Evolutionary conservation across 2,797 vertebrate genomes (phyloP), one percentile per base, ranked within the genome.

Genomic region (Brachymystax lenok): DNA sequence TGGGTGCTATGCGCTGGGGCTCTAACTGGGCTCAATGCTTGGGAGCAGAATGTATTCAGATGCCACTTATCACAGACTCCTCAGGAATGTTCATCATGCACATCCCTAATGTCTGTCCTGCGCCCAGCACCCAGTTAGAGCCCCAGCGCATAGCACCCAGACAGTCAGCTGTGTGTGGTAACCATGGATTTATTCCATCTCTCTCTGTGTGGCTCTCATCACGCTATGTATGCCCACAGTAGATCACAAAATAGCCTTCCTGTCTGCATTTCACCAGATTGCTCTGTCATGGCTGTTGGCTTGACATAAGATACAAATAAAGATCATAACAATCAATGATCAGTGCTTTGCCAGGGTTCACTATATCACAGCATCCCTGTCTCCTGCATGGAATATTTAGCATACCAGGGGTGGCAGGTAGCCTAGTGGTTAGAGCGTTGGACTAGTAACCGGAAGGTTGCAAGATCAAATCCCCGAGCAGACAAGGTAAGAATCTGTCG

Each of bases 261-360:
- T 3, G 10, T 46, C 40, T 46, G 40, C 40, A 46, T 46, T 46
- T 46, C 40, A 46, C 2, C 10, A 46, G 10, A 46, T 46, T 46
- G 40, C 40, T 46, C 40, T 46, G 40, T 7, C 69, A 46, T 8
- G 19, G 56, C n/a, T 59, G 56, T 46, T 59, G 56, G 19, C n/a
- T 59, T n/a, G 19, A 59, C 56, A 8, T 21, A 59, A 80, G 71
- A 72, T 59, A 73, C 68, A 76, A 77, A 59, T 59, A 19, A 59
- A 13, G 40, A 12, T 13, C 56, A 12, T 3, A 19, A 56, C 19
- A 59, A 59, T 59, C 6, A 56, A n/a, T 1, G 14, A 17, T 59
- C 54, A 19, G 54, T 19, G 19, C 1, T 21, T 6, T 59, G 19
- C 52, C 52, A 56, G 52, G 17, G 19, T 56, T 56, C 40, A 46